These are phyloP conservation scores for Thecocarcelia acutangulata DNA, from an alignment of 2,888 invertebrate genomes.

Conservation along the genomic window DNA sequence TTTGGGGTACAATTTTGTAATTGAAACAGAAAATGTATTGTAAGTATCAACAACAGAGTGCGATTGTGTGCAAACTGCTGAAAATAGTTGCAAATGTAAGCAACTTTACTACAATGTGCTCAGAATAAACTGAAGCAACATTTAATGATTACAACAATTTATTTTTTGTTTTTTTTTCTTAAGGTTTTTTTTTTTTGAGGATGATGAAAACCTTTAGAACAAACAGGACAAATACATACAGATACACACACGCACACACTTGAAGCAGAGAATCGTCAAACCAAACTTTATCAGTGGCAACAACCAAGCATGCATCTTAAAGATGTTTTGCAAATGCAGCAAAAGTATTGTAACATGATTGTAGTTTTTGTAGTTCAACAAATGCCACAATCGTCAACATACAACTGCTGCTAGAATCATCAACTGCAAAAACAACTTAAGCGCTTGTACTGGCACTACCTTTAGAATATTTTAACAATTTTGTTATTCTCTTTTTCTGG, in stretches of 20 bases:
- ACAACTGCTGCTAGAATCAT: constrained; percentile 35
- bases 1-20: constrained; percentile 27
- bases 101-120: constrained; percentile 63
- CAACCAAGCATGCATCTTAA: constrained; percentile 42
- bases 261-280: neutral
- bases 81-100: constrained; percentile 67
- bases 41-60: neutral
- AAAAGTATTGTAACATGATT: constrained; percentile 56
- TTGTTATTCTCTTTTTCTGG: constrained; percentile 3
- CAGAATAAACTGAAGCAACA: constrained; percentile 63
- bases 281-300: constrained; percentile 12
- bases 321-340: constrained; percentile 60
- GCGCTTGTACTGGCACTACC: constrained; percentile 11
- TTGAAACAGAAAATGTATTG: constrained; percentile 5
- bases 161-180: neutral
- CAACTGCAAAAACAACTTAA: constrained; percentile 32
- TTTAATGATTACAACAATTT: constrained; percentile 50
- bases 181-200: constrained; percentile 1
- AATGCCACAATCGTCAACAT: constrained; percentile 43
- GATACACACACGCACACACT: neutral
- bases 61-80: neutral
- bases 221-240: neutral
- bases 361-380: constrained; percentile 37
- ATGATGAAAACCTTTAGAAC: constrained; percentile 21
- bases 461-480: constrained; percentile 31